A percentile compares a stretch with the other conserved stretches of the same genome.
These are phyloP conservation scores for Ophion slaviceki DNA, from an alignment of 2,888 invertebrate genomes.

Conservation along the genomic window DNA sequence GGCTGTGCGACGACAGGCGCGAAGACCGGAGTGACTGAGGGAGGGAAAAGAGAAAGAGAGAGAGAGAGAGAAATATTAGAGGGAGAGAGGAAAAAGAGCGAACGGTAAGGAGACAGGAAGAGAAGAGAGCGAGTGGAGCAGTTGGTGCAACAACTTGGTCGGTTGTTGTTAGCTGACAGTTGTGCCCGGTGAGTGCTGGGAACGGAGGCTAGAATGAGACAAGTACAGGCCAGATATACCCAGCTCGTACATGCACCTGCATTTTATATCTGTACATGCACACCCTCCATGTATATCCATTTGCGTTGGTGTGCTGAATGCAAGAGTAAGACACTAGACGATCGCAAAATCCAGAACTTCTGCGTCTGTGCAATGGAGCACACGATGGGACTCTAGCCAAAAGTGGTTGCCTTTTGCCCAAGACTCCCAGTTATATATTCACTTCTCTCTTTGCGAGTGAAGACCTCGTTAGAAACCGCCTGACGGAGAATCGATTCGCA, in stretches of 20 bases:
- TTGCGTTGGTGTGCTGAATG: not conserved
- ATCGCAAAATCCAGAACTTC: constrained; percentile 36
- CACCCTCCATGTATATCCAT: not conserved
- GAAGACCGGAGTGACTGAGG: not conserved
- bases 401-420: constrained; percentile 31
- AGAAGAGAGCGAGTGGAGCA: constrained; percentile 44
- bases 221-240: not conserved
- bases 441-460: constrained; percentile 7
- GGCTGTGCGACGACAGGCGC: constrained; percentile 43
- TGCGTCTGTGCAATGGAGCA: constrained; percentile 1
- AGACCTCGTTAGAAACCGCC: constrained; percentile 53
- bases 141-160: constrained; percentile 69
- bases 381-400: constrained; percentile 12
- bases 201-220: constrained; percentile 7
- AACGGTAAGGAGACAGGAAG: constrained; percentile 33
- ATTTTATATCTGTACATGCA: not conserved
- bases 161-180: constrained; percentile 65
- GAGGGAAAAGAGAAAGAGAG: constrained; percentile 4
- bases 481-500: constrained; percentile 51
- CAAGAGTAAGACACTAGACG: constrained; percentile 22
- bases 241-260: not conserved
- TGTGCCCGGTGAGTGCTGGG: constrained; percentile 50
- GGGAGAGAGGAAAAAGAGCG: constrained; percentile 14
- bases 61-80: constrained; percentile 33
- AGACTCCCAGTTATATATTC: constrained; percentile 3